A percentile compares a stretch with the other conserved stretches of the same genome.
phyloP scores from a whole-genome alignment of 1,140 invertebrate genomes.

The Elysia chlorotica region DNA sequence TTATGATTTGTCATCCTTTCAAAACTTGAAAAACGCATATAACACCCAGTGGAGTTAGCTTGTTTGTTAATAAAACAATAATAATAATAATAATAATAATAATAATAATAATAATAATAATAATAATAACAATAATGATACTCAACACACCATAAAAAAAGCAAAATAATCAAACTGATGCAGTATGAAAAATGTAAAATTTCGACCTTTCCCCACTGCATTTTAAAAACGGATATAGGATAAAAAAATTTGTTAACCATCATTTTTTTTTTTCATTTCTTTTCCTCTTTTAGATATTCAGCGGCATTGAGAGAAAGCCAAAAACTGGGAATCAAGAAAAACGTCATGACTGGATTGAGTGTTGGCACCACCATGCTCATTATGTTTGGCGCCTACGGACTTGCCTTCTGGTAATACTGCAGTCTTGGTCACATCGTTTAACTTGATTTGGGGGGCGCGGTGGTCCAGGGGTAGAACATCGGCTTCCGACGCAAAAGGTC shows the following conservation, averaged over 20 bases:
- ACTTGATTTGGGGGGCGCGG: too few species aligned
- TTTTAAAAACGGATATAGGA: neutral
- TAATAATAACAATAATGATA: too few species aligned
- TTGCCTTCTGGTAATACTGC: conserved; percentile 81
- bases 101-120: too few species aligned
- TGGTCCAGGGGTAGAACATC: too few species aligned
- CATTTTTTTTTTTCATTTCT: neutral
- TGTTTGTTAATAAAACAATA: too few species aligned
- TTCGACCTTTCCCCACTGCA: neutral
- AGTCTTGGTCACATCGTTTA: too few species aligned
- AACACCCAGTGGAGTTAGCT: too few species aligned
- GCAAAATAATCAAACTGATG: neutral
- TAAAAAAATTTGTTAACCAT: neutral
- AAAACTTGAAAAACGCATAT: too few species aligned
- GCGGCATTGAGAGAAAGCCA: conserved; percentile 68
- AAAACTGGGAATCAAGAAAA: conserved; percentile 74
- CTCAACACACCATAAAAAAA: too few species aligned
- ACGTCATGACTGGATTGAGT: conserved; percentile 71
- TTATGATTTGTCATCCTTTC: too few species aligned
- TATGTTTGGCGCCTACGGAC: conserved; percentile 77
- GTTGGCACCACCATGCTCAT: conserved; percentile 73
- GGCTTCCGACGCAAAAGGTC: too few species aligned
- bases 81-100: too few species aligned
- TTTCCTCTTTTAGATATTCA: conserved; percentile 65
- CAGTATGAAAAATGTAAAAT: neutral